Evolutionary conservation across 2,888 invertebrate genomes (phyloP), one percentile per base, ranked within the genome.

Genomic region (Agrochola macilenta): DNA sequence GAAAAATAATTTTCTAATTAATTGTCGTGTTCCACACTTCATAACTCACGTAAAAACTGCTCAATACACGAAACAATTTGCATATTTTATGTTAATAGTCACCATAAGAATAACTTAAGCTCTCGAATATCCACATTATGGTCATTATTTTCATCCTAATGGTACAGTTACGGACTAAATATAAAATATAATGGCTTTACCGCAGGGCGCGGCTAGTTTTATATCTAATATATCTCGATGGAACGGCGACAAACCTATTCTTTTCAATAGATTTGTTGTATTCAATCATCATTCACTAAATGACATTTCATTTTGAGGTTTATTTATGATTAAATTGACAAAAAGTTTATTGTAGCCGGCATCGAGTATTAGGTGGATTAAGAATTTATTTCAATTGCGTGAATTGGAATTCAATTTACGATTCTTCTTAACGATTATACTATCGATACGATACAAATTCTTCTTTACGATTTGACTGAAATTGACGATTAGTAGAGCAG

Each of bases 81-180:
- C 91, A 90, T 92, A 91, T 76, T 89, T 89, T 82, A 88, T 79
- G 76, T 89, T 90, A 81, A 87, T 83, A 82, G 82, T 81, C 74
- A 83, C 84, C 84, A 88, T 89, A 88, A 77, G 76, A 87, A 91
- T 91, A 90, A 85, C 87, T 89, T 85, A 79, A 78, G 78, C 76
- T 80, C 74, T 81, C 69, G 79, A 89, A 88, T 85, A 85, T 83
- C 86, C 85, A 90, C 86, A 88, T 84, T 84, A 88, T 77, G 74
- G 78, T 79, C 75, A 77, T 84, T 88, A 85, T 84, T 84, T 79
- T 85, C 74, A 72, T 85, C 78, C 83, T 86, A 88, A 89, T 88
- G 86, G 81, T 73, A 78, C 77, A 83, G 84, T 86, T 83, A 69
- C 74, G 61, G 69, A 83, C 83, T 57, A 81, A 82, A 85, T 76